phyloP scores from a whole-genome alignment of 2,113 vertebrate genomes.

The Gadus chalcogrammus region DNA sequence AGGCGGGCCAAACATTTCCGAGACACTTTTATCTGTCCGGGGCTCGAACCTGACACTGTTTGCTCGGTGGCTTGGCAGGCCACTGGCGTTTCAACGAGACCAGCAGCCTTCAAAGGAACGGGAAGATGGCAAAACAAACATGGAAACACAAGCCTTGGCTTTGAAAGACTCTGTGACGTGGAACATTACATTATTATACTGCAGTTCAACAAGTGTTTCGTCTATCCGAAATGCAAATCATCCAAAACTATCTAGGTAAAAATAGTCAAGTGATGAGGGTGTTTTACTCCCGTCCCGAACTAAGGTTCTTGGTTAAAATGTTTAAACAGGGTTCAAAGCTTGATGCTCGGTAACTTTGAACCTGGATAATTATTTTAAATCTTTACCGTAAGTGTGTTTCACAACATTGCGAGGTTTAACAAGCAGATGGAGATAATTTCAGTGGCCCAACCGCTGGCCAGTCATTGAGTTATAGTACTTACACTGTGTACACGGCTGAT shows the following conservation, averaged over 20 bases:
- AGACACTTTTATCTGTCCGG: slow-evolving; percentile 31
- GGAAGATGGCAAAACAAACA: slow-evolving; percentile 24
- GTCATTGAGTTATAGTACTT: no score
- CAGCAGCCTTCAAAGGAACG: slow-evolving; percentile 36
- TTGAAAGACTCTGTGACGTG: no score
- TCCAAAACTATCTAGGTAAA: no score
- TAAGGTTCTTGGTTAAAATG: no score
- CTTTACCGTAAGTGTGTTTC: neutral
- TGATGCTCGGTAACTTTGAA: no score
- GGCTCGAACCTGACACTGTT: slow-evolving; percentile 33
- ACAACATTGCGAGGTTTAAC: slow-evolving; percentile 19
- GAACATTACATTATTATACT: no score
- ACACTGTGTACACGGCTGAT: no score
- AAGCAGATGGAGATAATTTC: slow-evolving; percentile 51
- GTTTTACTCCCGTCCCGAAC: no score
- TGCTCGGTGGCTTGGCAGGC: slow-evolving; percentile 36
- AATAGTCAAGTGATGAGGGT: no score
- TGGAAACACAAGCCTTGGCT: neutral
- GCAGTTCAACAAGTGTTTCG: no score
- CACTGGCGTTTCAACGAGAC: slow-evolving; percentile 10
- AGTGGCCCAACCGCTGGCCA: neutral
- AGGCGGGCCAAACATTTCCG: slow-evolving; percentile 38
- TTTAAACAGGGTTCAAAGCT: no score
- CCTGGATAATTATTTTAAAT: neutral
- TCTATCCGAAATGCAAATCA: no score